These are phyloP conservation scores for Hoplostethus mediterraneus DNA, from an alignment of 2,797 vertebrate species.

Conservation along the genomic window DNA sequence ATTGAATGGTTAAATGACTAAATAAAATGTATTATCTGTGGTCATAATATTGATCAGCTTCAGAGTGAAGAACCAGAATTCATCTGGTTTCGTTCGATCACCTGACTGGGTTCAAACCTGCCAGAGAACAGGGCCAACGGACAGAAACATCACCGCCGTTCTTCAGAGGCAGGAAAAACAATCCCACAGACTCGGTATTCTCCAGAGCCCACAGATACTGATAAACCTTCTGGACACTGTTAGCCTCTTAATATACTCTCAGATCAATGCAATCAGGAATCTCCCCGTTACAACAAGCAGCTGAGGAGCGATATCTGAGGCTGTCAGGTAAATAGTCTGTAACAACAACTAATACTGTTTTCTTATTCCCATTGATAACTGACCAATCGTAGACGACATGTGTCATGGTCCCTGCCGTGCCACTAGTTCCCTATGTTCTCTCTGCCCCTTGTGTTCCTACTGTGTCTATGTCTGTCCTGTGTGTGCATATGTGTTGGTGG, in stretches of 20 bases:
- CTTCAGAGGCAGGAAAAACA: constrained; percentile 9
- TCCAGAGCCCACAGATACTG: constrained; percentile 54
- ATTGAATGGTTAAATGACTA: background rate
- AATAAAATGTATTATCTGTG: background rate
- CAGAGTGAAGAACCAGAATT: constrained; percentile 18
- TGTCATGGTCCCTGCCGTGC: too few species aligned
- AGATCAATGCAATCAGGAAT: constrained; percentile 76
- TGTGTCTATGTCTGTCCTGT: too few species aligned
- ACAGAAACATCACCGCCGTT: constrained; percentile 37
- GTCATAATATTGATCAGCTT: too few species aligned
- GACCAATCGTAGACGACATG: too few species aligned
- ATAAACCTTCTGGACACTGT: constrained; percentile 61
- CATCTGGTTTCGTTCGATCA: constrained; percentile 49
- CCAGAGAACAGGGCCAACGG: constrained; percentile 33
- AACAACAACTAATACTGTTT: constrained; percentile 41
- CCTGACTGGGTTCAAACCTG: constrained; percentile 43
- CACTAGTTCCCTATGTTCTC: too few species aligned
- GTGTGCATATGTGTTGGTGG: too few species aligned
- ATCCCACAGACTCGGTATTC: constrained; percentile 34
- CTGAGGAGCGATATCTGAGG: constrained; percentile 57
- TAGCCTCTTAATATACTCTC: constrained; percentile 72
- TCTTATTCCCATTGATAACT: too few species aligned
- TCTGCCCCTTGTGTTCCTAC: too few species aligned
- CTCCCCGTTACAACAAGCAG: constrained; percentile 54
- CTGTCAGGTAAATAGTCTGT: constrained; percentile 63